Percentiles rank a stretch among this genome's conserved stretches.
Conservation (phyloP, 2,888 invertebrate genomes). For the Drosophila paramelanica region DNA sequence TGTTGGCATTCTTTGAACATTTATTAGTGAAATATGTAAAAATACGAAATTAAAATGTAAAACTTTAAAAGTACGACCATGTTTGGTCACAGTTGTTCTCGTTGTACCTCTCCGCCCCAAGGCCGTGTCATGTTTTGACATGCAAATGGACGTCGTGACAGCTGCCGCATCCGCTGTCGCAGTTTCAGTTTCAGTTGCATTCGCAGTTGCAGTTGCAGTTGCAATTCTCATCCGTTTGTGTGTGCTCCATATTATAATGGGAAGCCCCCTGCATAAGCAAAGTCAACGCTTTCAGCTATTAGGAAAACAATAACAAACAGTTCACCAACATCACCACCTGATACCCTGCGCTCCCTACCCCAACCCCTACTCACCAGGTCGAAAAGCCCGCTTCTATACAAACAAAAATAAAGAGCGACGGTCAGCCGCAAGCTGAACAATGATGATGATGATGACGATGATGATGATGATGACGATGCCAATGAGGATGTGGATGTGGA, state of each 20-base stretch:
- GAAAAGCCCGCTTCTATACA: neutral
- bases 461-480: constrained; percentile 24
- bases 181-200: neutral
- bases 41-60: neutral
- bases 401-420: constrained; percentile 44
- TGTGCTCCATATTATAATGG: constrained; percentile 46
- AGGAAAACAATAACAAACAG: constrained; percentile 71
- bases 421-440: constrained; percentile 54
- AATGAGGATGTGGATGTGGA: neutral
- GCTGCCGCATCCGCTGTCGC: constrained; percentile 17
- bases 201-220: neutral
- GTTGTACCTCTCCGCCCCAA: constrained; percentile 1
- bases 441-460: constrained; percentile 35
- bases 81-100: neutral
- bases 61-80: neutral
- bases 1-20: too few species aligned
- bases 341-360: neutral
- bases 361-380: neutral
- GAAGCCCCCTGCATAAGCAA: constrained; percentile 52
- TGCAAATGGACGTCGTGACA: constrained; percentile 55
- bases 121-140: constrained; percentile 39
- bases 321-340: constrained; percentile 38
- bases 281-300: constrained; percentile 70
- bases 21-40: neutral
- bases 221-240: constrained; percentile 21